phyloP scores from a whole-genome alignment of 1,140 invertebrate species.

The Aphelinus certus region DNA sequence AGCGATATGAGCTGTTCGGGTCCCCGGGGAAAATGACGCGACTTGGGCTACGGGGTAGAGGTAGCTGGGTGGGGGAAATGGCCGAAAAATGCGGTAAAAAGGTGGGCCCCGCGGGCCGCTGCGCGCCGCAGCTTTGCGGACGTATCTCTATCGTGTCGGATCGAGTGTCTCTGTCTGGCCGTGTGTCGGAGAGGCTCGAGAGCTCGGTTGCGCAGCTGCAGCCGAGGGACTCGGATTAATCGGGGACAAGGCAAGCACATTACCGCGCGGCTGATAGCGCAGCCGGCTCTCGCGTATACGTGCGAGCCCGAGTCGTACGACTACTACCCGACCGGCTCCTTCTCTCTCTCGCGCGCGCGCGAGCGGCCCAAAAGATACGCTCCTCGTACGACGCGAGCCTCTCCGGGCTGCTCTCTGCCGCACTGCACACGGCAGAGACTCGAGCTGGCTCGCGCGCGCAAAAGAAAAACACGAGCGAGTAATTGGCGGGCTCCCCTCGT shows the following conservation, averaged over 20 bases:
- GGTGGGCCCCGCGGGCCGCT: background rate
- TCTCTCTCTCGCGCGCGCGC: too few relatives aligned
- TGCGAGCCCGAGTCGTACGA: conserved; percentile 17
- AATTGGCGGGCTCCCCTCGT: conserved; percentile 49
- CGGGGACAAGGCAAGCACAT: conserved; percentile 64
- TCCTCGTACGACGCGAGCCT: too few relatives aligned
- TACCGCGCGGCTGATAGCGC: conserved; percentile 50
- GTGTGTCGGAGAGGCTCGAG: background rate
- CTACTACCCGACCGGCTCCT: too few relatives aligned
- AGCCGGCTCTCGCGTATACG: conserved; percentile 28
- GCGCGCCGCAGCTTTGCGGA: background rate
- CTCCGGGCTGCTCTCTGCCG: too few relatives aligned
- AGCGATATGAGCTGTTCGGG: background rate
- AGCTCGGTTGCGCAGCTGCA: too few relatives aligned
- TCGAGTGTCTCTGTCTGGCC: background rate
- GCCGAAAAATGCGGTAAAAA: conserved; percentile 19
- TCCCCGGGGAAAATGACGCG: background rate
- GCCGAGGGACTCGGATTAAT: conserved; percentile 58
- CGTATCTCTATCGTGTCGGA: background rate
- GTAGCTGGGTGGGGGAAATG: background rate
- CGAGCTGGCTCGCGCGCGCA: too few relatives aligned
- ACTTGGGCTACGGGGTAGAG: background rate
- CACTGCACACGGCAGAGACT: too few relatives aligned
- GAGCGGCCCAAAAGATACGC: too few relatives aligned
- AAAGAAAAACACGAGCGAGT: conserved; percentile 33